Conservation (phyloP, 2,113 vertebrate species). For the Spea bombifrons region DNA sequence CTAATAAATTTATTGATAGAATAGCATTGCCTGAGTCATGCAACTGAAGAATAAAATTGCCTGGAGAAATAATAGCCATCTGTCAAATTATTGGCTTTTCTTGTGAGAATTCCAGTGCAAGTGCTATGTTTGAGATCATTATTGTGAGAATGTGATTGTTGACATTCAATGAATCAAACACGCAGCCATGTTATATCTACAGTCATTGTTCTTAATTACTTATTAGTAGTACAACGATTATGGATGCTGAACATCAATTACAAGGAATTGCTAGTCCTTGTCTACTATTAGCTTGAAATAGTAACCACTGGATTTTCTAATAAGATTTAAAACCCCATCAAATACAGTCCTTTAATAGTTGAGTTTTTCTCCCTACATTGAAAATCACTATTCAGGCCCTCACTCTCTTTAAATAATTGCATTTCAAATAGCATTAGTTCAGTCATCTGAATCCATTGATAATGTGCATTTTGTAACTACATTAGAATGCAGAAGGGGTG, state of each 20-base stretch:
- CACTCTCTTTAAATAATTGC: not conserved
- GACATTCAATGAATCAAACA: conserved; percentile 21
- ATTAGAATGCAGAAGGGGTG: not conserved
- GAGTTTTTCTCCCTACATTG: not conserved
- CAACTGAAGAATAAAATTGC: conserved; percentile 33
- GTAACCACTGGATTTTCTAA: not conserved
- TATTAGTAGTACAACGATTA: conserved; percentile 21
- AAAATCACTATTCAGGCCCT: not conserved
- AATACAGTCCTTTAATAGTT: not conserved
- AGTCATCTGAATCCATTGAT: not conserved
- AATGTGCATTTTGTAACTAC: not conserved
- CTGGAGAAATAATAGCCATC: conserved; percentile 34
- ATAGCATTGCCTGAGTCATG: conserved; percentile 20
- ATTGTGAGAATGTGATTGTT: conserved; percentile 12
- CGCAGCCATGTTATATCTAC: not conserved
- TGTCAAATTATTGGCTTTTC: conserved; percentile 30
- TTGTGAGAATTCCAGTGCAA: conserved; percentile 24
- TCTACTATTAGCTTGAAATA: conserved; percentile 4
- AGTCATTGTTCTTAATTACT: conserved; percentile 35
- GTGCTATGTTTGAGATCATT: conserved; percentile 5
- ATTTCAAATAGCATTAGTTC: not conserved
- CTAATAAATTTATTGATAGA: conserved; percentile 35
- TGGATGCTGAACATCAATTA: conserved; percentile 11
- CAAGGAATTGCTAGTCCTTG: conserved; percentile 6
- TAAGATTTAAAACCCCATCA: not conserved